Percentiles rank a stretch among this genome's conserved stretches.
These are phyloP conservation scores for Zeuzera pyrina DNA, from an alignment of 2,888 invertebrate genomes.

Conservation along the genomic window DNA sequence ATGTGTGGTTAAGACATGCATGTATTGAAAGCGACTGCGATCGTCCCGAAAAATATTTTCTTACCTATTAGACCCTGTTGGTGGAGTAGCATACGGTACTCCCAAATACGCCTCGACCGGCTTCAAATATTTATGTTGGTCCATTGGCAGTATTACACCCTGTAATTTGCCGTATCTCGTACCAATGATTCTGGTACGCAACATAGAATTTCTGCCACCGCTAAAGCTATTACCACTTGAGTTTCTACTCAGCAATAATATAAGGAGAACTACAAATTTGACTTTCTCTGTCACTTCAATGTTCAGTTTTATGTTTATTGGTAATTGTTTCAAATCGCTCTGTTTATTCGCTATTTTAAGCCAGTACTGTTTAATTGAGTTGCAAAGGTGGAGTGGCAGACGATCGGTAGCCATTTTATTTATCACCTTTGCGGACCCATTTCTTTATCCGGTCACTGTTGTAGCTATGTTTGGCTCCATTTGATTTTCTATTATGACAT, in stretches of 20 bases:
- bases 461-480: conserved; percentile 8
- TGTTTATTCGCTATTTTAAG: conserved; percentile 20
- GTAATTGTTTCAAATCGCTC: conserved; percentile 16
- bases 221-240: conserved; percentile 52
- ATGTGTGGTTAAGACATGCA: no score
- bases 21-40: no score
- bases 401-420: conserved; percentile 61
- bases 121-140: conserved; percentile 82
- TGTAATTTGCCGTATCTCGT: conserved; percentile 90
- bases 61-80: conserved; percentile 84
- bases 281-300: neutral
- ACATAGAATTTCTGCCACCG: conserved; percentile 75
- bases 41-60: no score
- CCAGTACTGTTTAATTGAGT: conserved; percentile 62
- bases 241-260: conserved; percentile 42
- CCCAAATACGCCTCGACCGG: conserved; percentile 88
- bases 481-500: conserved; percentile 24
- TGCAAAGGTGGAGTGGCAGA: conserved; percentile 64
- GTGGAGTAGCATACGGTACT: conserved; percentile 90
- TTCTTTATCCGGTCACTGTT: conserved; percentile 33
- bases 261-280: conserved; percentile 42
- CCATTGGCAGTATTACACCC: conserved; percentile 85
- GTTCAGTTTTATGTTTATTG: conserved; percentile 11
- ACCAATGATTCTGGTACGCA: conserved; percentile 85
- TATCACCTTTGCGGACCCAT: conserved; percentile 66